phyloP scores from a whole-genome alignment of 35 echinoderm and acorn worm species.

The Patiria miniata region DNA sequence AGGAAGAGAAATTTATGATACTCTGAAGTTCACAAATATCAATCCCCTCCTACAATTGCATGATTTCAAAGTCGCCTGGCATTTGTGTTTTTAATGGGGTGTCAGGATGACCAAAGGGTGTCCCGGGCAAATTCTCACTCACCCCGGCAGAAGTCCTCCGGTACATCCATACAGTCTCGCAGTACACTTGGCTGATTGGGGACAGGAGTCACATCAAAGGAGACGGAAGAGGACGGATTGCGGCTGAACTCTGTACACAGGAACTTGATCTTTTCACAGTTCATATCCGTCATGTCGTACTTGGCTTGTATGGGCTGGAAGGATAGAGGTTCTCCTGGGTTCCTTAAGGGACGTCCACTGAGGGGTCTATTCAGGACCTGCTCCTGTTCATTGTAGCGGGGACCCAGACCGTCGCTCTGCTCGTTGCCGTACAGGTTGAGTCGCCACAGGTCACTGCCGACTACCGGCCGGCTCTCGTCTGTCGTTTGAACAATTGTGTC shows the following conservation, averaged over 20 bases:
- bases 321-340: conserved; percentile 43
- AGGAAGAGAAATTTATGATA: too few relatives aligned
- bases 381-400: conserved; percentile 44
- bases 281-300: conserved; percentile 74
- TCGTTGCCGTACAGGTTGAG: conserved; percentile 63
- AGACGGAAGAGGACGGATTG: conserved; percentile 34
- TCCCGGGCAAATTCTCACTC: too few relatives aligned
- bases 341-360: conserved; percentile 31
- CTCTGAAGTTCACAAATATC: too few relatives aligned
- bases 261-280: conserved; percentile 58
- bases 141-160: conserved; percentile 77
- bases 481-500: conserved; percentile 50
- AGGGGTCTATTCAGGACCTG: conserved; percentile 53
- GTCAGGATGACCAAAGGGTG: too few relatives aligned
- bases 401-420: conserved; percentile 52
- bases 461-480: conserved; percentile 49
- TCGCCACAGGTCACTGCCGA: conserved; percentile 57
- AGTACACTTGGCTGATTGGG: conserved; percentile 52
- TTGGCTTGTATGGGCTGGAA: conserved; percentile 45
- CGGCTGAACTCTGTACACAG: conserved; percentile 71
- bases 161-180: conserved; percentile 64
- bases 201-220: conserved; percentile 53
- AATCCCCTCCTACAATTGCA: too few relatives aligned
- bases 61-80: too few relatives aligned
- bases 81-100: too few relatives aligned